A percentile compares a stretch with the other conserved stretches of the same genome.
Conservation (phyloP, 2,797 vertebrate genomes). For the Syngnathus rostellatus region DNA sequence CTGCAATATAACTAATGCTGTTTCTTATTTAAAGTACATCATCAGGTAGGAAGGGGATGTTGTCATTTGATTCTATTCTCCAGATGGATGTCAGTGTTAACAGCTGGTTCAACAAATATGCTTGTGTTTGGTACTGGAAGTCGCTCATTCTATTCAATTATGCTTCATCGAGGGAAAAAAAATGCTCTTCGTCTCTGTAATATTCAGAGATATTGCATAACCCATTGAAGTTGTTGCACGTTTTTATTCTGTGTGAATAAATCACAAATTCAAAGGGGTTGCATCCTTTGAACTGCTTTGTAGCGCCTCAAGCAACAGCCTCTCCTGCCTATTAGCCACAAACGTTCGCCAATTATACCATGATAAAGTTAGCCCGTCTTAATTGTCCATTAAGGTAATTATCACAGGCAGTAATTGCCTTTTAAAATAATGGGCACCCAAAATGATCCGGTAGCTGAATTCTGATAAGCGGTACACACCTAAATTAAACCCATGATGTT, state of each 20-base stretch:
- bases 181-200: neutral
- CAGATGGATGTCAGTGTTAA: neutral
- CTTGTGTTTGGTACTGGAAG: neutral
- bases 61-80: neutral
- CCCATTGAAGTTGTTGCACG: neutral
- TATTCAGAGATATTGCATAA: neutral
- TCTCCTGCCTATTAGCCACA: constrained; percentile 39
- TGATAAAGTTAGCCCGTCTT: constrained; percentile 46
- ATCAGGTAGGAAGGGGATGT: neutral
- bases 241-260: neutral
- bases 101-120: neutral
- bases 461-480: constrained; percentile 40
- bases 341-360: constrained; percentile 48
- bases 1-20: neutral
- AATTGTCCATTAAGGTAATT: constrained; percentile 61
- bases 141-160: neutral
- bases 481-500: constrained; percentile 50
- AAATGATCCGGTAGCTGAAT: constrained; percentile 46
- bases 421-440: constrained; percentile 52
- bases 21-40: neutral
- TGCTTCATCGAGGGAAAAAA: neutral
- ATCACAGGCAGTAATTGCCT: constrained; percentile 53
- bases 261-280: constrained; percentile 34
- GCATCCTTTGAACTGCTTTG: constrained; percentile 29
- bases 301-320: constrained; percentile 29